Evolutionary conservation across 2,888 invertebrate species (phyloP).

Genomic region (Trichogramma evanescens): DNA sequence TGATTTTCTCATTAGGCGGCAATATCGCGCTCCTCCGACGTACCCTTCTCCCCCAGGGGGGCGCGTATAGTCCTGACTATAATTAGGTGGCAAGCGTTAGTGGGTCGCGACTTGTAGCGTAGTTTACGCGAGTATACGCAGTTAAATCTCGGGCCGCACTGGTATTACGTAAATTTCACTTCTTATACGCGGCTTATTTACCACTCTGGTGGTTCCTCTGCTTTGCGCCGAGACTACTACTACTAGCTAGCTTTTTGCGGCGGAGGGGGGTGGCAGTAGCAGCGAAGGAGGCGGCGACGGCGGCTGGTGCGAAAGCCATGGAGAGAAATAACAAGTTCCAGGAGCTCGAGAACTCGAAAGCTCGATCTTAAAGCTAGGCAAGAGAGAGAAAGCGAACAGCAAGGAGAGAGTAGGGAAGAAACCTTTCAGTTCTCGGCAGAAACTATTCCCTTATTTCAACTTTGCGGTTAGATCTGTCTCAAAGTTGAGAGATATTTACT

Average conservation of each 20-base stretch:
- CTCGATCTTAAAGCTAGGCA: slow-evolving; percentile 6
- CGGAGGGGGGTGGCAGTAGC: not conserved
- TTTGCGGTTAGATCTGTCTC: slow-evolving; percentile 27
- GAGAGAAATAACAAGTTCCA: slow-evolving; percentile 29
- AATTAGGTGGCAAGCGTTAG: slow-evolving; percentile 34
- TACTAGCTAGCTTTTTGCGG: too few relatives aligned
- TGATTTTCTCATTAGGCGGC: too few relatives aligned
- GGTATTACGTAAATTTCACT: too few relatives aligned
- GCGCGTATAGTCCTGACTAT: slow-evolving; percentile 22
- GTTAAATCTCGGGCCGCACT: too few relatives aligned
- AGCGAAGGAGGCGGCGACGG: slow-evolving; percentile 23
- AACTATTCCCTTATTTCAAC: slow-evolving; percentile 32
- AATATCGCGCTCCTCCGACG: too few relatives aligned
- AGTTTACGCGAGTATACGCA: too few relatives aligned
- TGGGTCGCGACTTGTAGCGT: slow-evolving; percentile 25
- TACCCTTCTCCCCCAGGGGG: too few relatives aligned
- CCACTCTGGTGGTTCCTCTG: too few relatives aligned
- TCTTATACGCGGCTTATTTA: too few relatives aligned
- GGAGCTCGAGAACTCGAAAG: slow-evolving; percentile 22
- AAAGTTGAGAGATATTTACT: slow-evolving; percentile 26
- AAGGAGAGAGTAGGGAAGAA: not conserved
- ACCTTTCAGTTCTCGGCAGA: slow-evolving; percentile 17
- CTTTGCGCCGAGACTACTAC: too few relatives aligned
- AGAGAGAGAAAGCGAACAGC: not conserved
- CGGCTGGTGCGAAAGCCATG: slow-evolving; percentile 28